These are phyloP conservation scores for Stomatorhinus ivindoensis DNA, from an alignment of 2,113 vertebrate species.

Conservation along the genomic window DNA sequence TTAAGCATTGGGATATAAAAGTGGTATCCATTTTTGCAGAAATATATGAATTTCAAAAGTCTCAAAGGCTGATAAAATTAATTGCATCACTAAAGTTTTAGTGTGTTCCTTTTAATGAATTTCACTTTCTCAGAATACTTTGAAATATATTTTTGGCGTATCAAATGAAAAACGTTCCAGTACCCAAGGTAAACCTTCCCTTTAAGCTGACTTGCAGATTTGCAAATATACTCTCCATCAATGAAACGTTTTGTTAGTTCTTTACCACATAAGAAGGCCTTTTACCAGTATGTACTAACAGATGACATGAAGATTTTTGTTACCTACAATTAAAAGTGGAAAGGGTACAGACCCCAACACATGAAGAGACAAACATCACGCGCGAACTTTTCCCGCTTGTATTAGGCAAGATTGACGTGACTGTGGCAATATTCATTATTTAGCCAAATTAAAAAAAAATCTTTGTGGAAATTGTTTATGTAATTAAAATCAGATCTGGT, in stretches of 20 bases:
- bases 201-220: background rate
- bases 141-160: background rate
- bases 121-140: background rate
- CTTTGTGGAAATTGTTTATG: background rate
- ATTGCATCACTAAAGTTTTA: background rate
- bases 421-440: background rate
- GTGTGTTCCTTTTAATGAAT: background rate
- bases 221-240: background rate
- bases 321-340: background rate
- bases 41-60: background rate
- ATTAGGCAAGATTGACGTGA: background rate
- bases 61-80: background rate
- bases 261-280: background rate
- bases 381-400: background rate
- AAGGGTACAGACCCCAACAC: background rate
- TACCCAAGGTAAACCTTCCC: background rate
- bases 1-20: background rate
- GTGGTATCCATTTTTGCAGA: background rate
- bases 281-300: background rate
- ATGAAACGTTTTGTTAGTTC: background rate
- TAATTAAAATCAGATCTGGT: background rate
- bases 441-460: background rate
- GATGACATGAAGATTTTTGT: background rate
- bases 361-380: background rate
- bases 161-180: background rate